Conservation (phyloP, 1,140 invertebrate genomes). For the Himalopsyche phryganea region DNA sequence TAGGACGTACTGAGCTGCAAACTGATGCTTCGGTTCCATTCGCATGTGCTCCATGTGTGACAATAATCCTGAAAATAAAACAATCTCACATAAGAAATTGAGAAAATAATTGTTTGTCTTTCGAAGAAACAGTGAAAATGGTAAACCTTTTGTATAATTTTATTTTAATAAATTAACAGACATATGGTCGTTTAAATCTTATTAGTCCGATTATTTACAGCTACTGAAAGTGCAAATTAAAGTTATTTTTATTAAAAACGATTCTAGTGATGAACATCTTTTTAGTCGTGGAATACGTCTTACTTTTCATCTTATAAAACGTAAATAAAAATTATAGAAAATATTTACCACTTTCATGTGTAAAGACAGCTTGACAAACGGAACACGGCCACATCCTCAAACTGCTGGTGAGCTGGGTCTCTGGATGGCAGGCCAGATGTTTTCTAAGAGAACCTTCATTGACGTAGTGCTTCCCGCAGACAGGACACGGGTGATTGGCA, state of each 20-base stretch:
- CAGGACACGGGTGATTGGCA: constrained; percentile 89
- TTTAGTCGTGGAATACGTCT: no score
- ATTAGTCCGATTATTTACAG: no score
- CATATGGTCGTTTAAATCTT: no score
- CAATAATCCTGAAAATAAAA: constrained; percentile 67
- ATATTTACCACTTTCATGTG: constrained; percentile 83
- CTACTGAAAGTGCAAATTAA: no score
- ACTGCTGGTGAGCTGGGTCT: constrained; percentile 82
- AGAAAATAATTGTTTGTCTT: no score
- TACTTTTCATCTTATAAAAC: no score
- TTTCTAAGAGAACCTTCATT: constrained; percentile 90
- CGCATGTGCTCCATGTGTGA: constrained; percentile 95
- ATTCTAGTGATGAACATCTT: no score
- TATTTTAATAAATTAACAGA: no score
- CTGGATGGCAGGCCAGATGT: constrained; percentile 87
- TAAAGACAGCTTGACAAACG: constrained; percentile 90
- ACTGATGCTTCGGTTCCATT: constrained; percentile 95
- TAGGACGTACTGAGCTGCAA: constrained; percentile 89
- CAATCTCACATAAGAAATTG: background rate
- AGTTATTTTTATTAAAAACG: no score
- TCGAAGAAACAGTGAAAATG: no score
- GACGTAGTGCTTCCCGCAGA: constrained; percentile 92
- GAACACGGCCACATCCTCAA: constrained; percentile 92
- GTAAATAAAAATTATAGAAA: background rate
- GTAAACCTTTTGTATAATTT: no score